Evolutionary conservation across 2,888 invertebrate species (phyloP), one percentile per base, ranked within the genome.

Genomic region (Rotaria sp.): DNA sequence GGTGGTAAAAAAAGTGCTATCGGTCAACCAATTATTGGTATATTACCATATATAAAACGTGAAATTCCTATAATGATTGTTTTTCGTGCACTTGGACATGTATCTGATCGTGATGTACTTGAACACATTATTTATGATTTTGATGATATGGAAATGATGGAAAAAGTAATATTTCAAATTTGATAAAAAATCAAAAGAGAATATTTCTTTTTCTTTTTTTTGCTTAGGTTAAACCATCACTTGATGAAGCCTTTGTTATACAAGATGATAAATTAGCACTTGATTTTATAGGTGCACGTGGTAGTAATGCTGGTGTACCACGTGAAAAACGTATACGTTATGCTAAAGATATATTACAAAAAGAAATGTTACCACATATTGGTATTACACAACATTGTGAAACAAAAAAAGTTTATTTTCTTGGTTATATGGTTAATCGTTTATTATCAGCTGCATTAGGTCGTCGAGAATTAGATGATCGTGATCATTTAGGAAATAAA

Each of bases 141-240:
- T 92, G 97, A 99, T 92, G 99, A 99, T 92, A 98, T 97, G 15
- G 99, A 99, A 93, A 98, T 99, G 97, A 99, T 99, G 98, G 99
- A 99, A 93, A 98, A 99, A 97, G 97, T 92, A 88, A 80, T 38
- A 38, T 38, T 18, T 38, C 4, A 35, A 18, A 30, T 38, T 38
- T 7, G 3, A 24, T 26, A 21, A 41, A n/a, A 26, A 15, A 1
- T 45, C 11, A 41, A 26, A 1, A 45, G 26, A 26, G 30, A 52
- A 38, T 4, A 35, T 35, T 18, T 50, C 1, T 4, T 13, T 5
- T 84, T 52, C 0, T 41, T 26, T 41, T 45, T 45, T n/a, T 26
- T 45, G 41, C 75, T n/a, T 67, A 80, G 80, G 80, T 80, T 26
- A 99, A 99, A 91, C 99, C 99, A 0, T 98, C 98, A 0, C 92